Percentiles rank a stretch among this genome's conserved stretches.
phyloP scores from a whole-genome alignment of 2,797 vertebrate genomes.

The Philypnodon macrostomus region DNA sequence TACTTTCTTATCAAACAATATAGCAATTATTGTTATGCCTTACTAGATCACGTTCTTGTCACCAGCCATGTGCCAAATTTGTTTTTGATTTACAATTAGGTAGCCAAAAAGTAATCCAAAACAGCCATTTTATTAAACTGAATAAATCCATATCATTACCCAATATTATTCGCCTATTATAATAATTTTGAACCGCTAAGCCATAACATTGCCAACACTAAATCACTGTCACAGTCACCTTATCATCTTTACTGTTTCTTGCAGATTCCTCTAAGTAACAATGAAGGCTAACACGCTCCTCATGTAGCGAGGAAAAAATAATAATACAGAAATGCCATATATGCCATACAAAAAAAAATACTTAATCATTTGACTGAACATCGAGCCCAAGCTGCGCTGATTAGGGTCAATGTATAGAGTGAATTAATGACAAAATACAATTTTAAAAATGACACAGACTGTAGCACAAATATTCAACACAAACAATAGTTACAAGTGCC shows the following conservation, averaged over 20 bases:
- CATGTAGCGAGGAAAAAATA: not conserved
- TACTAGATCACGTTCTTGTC: constrained; percentile 36
- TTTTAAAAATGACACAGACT: constrained; percentile 30
- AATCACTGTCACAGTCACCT: constrained; percentile 2
- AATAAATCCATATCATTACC: constrained; percentile 13
- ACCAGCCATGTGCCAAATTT: constrained; percentile 69
- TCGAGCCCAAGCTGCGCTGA: constrained; percentile 6
- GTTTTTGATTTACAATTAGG: constrained; percentile 36
- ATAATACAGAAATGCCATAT: constrained; percentile 14
- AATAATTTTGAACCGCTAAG: constrained; percentile 13
- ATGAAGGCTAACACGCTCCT: too few relatives aligned
- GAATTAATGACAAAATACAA: constrained; percentile 11
- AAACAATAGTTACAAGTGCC: constrained; percentile 61
- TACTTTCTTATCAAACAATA: constrained; percentile 21
- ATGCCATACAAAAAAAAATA: not conserved
- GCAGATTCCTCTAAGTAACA: not conserved
- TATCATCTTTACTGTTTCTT: not conserved
- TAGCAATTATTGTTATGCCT: constrained; percentile 34
- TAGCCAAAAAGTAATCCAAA: constrained; percentile 48
- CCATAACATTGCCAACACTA: constrained; percentile 55
- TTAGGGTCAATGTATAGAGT: constrained; percentile 16
- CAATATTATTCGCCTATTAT: too few relatives aligned
- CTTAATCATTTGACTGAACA: too few relatives aligned
- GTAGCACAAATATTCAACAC: constrained; percentile 50
- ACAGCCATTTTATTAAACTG: constrained; percentile 27